Base-by-base conservation (phyloP, 1,140 invertebrate genomes). In the Heliconius congener region DNA sequence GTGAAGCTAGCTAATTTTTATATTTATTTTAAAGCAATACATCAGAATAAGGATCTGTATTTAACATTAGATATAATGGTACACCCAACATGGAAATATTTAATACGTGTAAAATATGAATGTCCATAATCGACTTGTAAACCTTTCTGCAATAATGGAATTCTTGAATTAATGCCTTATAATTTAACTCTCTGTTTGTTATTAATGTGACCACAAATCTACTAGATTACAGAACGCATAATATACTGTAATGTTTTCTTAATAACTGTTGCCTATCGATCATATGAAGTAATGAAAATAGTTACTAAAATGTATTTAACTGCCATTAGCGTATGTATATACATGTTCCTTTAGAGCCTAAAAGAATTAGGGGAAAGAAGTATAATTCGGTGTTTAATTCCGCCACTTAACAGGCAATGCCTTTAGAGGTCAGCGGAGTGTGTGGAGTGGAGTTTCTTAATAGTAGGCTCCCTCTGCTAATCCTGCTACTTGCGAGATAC, bases 111-210 rank as follows among this genome's bases (percentile, higher is more conserved):
- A 72, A 72, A 71, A 77, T 77, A 77, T 77, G 66, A 77, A 73
- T 78, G 74, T 66, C 71, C 52, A 60, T 81, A 78, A 78, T 81
- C 75, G 79, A 55, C 75, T 74, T 74, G 72, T 81, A 71, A 76
- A 74, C 80, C 80, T 81, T 81, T 81, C 80, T 81, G 73, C 77
- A 74, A 81, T 81, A 74, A 77, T 78, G 77, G 60, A 81, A 79
- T 78, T 46, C 73, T 80, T 74, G 78, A 71, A 80, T 78, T 74
- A 76, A 77, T 77, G 76, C 55, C 55, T 46, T 74, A 46, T 66
- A 57, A 70, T 81, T 74, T 73, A 74, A 19, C 50, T 34, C 66
- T 76, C 70, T 37, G 71, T 55, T 77, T 77, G 70, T 77, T 77
- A 77, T 77, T 71, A 77, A 77, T 77, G 76, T 73, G 71, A 73